phyloP scores from a whole-genome alignment of 2,797 vertebrate species.

The Limosa lapponica region DNA sequence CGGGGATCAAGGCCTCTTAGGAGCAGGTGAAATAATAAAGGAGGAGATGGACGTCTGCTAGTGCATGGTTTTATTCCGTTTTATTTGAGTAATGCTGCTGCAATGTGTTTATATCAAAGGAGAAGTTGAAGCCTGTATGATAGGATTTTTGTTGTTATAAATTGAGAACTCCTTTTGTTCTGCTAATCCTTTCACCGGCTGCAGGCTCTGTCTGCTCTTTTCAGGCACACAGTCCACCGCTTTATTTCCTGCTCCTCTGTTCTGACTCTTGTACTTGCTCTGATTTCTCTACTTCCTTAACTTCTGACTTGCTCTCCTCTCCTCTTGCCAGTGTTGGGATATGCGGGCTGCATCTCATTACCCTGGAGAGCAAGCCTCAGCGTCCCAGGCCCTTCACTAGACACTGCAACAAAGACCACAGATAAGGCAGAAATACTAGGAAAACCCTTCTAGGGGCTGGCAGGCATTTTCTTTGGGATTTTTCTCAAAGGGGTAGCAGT shows the following conservation, averaged over 20 bases:
- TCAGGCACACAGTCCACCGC: conserved; percentile 54
- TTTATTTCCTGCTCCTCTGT: conserved; percentile 67
- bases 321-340: conserved; percentile 54
- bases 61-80: background rate
- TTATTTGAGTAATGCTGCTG: background rate
- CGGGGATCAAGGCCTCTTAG: background rate
- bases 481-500: background rate
- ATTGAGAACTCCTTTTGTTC: conserved; percentile 51
- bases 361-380: background rate
- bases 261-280: conserved; percentile 62
- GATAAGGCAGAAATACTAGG: background rate
- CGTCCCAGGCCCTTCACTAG: background rate
- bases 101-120: conserved; percentile 24
- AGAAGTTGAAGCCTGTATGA: conserved; percentile 28
- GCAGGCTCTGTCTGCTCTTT: conserved; percentile 65
- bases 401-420: fast-evolving
- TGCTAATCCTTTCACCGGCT: conserved; percentile 59
- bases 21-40: background rate
- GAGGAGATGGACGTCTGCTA: background rate
- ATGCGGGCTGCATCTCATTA: conserved; percentile 74
- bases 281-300: conserved; percentile 66
- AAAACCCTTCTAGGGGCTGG: background rate
- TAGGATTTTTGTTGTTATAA: conserved; percentile 32
- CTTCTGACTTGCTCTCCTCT: conserved; percentile 66
- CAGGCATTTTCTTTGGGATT: background rate